phyloP scores from a whole-genome alignment of 2,797 vertebrate species.

The Linurgus olivaceus region DNA sequence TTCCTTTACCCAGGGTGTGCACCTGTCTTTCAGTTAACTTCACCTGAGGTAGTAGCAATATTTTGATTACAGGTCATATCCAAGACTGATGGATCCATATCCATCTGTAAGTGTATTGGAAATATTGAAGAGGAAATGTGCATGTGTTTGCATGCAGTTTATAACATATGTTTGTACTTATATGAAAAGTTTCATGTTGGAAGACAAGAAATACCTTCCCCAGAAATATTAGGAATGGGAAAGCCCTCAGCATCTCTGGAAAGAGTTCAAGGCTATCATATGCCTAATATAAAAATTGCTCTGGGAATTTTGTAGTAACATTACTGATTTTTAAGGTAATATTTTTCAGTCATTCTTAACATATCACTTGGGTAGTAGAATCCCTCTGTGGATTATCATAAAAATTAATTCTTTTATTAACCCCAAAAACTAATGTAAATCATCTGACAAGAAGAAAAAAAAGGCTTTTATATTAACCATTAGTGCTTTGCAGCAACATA shows the following conservation, averaged over 20 bases:
- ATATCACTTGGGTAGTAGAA: background rate
- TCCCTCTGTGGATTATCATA: background rate
- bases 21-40: background rate
- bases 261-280: background rate
- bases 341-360: background rate
- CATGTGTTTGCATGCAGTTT: background rate
- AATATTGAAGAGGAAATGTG: background rate
- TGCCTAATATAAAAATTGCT: background rate
- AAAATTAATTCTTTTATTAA: conserved; percentile 20
- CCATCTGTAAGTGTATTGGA: background rate
- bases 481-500: background rate
- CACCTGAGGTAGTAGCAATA: background rate
- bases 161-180: background rate
- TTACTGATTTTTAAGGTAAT: conserved; percentile 1
- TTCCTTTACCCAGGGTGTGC: background rate
- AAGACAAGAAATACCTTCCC: background rate
- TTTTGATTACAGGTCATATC: background rate
- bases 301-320: background rate
- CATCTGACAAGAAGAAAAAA: background rate
- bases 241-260: background rate
- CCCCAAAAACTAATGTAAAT: background rate
- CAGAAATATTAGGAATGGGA: background rate
- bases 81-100: background rate
- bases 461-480: background rate
- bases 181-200: background rate